A percentile compares a stretch with the other conserved stretches of the same genome.
Evolutionary conservation across 2,888 invertebrate species (phyloP).

Genomic region (Tholera decimalis): DNA sequence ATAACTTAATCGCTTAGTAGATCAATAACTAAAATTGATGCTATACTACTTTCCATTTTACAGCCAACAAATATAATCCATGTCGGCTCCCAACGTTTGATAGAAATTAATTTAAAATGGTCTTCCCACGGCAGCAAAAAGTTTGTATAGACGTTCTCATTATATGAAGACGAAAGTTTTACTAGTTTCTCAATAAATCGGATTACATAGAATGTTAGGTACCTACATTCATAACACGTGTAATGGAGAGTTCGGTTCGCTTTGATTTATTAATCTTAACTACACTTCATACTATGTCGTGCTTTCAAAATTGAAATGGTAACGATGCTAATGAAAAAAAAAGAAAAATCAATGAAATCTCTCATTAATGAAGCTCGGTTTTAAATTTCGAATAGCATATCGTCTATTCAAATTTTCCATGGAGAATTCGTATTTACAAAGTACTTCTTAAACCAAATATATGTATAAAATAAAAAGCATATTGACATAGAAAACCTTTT

Average conservation of each 20-base stretch:
- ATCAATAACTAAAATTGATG: constrained; percentile 55
- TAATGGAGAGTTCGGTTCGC: constrained; percentile 2
- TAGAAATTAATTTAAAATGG: constrained; percentile 63
- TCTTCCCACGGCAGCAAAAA: constrained; percentile 67
- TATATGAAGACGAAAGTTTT: constrained; percentile 57
- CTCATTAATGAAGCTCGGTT: no score
- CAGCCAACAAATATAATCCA: constrained; percentile 73
- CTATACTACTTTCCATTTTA: constrained; percentile 79
- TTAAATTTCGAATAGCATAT: no score
- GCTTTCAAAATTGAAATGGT: neutral
- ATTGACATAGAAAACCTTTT: no score
- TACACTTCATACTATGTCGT: neutral
- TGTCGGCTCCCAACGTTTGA: constrained; percentile 73
- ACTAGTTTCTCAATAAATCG: constrained; percentile 55
- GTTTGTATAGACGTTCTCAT: constrained; percentile 42
- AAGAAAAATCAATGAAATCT: no score
- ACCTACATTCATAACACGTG: constrained; percentile 34
- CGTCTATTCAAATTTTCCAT: no score
- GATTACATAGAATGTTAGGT: constrained; percentile 46
- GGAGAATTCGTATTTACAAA: no score
- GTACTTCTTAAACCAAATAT: no score
- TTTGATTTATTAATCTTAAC: neutral
- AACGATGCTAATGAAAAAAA: no score
- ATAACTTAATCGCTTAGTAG: constrained; percentile 50
- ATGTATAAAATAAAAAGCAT: no score